Conservation (phyloP, 2,113 vertebrate genomes). For the Macquaria australasica region DNA sequence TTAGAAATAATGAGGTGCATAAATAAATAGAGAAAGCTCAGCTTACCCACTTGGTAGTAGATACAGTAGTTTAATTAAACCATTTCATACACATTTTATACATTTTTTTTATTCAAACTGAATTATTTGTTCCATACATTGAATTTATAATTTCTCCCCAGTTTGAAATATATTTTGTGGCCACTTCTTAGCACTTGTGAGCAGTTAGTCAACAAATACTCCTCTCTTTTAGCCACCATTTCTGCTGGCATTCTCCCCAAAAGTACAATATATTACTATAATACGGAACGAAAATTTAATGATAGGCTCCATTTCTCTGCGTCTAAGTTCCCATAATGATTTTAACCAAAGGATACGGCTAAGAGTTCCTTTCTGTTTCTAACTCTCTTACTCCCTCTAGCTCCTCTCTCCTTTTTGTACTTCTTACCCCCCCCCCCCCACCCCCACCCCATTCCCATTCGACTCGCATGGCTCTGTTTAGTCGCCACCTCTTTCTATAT, state of each 20-base stretch:
- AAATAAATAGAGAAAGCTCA: no score
- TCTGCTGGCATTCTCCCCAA: not conserved
- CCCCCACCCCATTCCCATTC: conserved; percentile 9
- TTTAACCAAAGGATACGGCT: not conserved
- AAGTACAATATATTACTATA: not conserved
- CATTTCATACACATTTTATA: no score
- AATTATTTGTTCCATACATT: no score
- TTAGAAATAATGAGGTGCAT: no score
- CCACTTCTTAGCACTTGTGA: no score
- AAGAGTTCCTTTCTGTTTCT: not conserved
- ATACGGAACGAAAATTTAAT: not conserved
- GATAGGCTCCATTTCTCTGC: not conserved
- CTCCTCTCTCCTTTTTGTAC: not conserved
- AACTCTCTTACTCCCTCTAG: conserved; percentile 5
- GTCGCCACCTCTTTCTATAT: conserved; percentile 34
- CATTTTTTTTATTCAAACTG: no score
- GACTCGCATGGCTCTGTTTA: conserved; percentile 27
- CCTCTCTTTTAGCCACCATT: not conserved
- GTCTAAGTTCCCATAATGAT: not conserved
- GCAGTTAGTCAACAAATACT: no score
- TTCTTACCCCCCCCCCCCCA: not conserved
- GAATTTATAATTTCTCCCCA: no score
- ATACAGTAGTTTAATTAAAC: no score
- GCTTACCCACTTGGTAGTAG: no score
- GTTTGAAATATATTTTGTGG: no score